Conservation (phyloP, 30 jellyfish, hydroid and myxozoan species). For the Mastigias papua region DNA sequence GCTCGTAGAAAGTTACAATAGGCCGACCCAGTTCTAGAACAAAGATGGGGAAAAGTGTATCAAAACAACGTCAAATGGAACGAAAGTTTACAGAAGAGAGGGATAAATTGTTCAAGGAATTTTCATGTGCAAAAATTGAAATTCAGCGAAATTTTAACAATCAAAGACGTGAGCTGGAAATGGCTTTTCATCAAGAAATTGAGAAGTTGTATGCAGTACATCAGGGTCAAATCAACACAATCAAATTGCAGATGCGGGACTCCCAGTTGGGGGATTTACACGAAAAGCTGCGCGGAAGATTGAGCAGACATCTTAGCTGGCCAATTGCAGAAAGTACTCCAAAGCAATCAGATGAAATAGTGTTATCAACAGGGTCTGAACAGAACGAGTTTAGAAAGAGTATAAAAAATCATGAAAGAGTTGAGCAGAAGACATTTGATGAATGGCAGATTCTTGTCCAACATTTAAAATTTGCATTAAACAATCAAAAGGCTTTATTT, state of each 20-base stretch:
- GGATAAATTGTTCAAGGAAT: slow-evolving; percentile 60
- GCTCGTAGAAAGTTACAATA: background rate
- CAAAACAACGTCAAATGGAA: slow-evolving; percentile 64
- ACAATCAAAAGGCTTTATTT: slow-evolving; percentile 64
- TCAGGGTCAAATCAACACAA: slow-evolving; percentile 57
- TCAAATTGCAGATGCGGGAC: slow-evolving; percentile 67
- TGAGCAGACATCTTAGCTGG: slow-evolving; percentile 76
- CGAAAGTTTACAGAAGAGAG: slow-evolving; percentile 41
- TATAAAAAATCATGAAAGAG: background rate
- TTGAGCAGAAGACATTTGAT: slow-evolving; percentile 26
- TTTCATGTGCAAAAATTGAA: slow-evolving; percentile 59
- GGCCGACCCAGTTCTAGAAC: background rate
- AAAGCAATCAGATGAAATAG: slow-evolving; percentile 45
- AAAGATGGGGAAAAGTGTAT: slow-evolving; percentile 57
- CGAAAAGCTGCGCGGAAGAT: slow-evolving; percentile 38
- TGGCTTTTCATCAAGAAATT: slow-evolving; percentile 67
- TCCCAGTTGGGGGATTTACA: slow-evolving; percentile 70
- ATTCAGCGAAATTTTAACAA: slow-evolving; percentile 50
- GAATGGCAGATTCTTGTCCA: slow-evolving; percentile 65
- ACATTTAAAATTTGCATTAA: slow-evolving; percentile 66
- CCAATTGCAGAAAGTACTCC: slow-evolving; percentile 70
- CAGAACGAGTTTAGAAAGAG: slow-evolving; percentile 1
- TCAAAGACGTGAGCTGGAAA: slow-evolving; percentile 57
- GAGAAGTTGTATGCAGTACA: slow-evolving; percentile 48
- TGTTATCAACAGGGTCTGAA: slow-evolving; percentile 1